Evolutionary conservation across 1,140 invertebrate species (phyloP), one percentile per base, ranked within the genome.

Genomic region (Pseudomyrmex concolor): DNA sequence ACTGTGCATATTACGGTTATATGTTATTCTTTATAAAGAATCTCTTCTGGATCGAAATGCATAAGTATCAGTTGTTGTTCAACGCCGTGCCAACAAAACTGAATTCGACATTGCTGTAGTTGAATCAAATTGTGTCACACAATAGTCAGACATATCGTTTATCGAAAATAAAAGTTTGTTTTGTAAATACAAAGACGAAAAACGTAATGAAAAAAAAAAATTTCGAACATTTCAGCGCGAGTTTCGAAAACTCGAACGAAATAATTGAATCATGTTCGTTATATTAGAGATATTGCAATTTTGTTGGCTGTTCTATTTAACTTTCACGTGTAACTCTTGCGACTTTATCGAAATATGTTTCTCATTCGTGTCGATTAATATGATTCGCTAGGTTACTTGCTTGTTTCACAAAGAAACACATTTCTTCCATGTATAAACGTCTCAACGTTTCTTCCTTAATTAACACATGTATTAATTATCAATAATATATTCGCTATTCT

Each of bases 31-130:
- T 77, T 68, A 80, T 22, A 43, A n/a, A 13, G n/a, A 59, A 50
- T 80, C 54, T 80, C 66, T 80, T 54, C 59, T 17, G 2, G 19
- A 48, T 80, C 70, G 19, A 84, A 78, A 17, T 76, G 76, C 83
- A 86, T 76, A 80, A 87, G 62, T 70, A 70, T 67, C 34, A 7
- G 13, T 50, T 51, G 55, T 59, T 59, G 70, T 64, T 81, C 55
- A 55, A 45, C 22, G 45, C 72, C 43, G 86, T 88, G 86, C 86
- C 86, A 88, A 88, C 83, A 8, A 87, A 48, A 85, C 9, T 45
- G 51, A 45, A 50, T 48, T 15, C 45, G 15, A 64, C 66, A 74
- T 63, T 73, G 57, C 62, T 70, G 57, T 57, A 3, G 54, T 45
- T 54, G 19, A 66, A 59, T 87, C n/a, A 71, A 22, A 51, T 72